Conservation (phyloP, 2,888 invertebrate species). For the Pristionchus entomophagus region DNA sequence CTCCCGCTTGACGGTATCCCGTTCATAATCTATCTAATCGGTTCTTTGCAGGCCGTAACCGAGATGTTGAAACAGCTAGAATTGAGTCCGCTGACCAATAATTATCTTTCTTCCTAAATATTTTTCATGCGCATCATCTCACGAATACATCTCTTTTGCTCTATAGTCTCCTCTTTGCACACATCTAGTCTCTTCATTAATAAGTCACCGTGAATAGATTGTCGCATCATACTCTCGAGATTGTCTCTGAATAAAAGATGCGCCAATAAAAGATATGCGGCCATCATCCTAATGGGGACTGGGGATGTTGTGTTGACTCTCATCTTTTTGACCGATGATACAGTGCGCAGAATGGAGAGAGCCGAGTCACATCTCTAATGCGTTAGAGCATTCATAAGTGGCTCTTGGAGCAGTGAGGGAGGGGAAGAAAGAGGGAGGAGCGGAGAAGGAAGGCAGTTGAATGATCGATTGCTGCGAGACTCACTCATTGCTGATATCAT, state of each 20-base stretch:
- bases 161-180: too few relatives aligned
- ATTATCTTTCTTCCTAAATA: too few relatives aligned
- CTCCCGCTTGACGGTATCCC: too few relatives aligned
- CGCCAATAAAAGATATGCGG: background rate
- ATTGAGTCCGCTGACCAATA: too few relatives aligned
- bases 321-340: background rate
- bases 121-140: too few relatives aligned
- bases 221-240: background rate
- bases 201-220: too few relatives aligned
- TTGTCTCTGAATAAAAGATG: background rate
- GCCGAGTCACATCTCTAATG: background rate
- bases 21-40: too few relatives aligned
- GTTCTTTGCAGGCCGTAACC: too few relatives aligned
- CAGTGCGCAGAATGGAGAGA: background rate
- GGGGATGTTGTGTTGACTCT: background rate
- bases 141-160: too few relatives aligned
- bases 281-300: conserved; percentile 28
- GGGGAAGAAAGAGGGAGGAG: background rate
- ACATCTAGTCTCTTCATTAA: too few relatives aligned
- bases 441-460: background rate
- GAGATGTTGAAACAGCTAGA: too few relatives aligned
- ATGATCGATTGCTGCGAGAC: background rate
- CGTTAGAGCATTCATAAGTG: background rate
- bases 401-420: background rate
- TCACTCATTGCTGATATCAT: background rate